phyloP scores from a whole-genome alignment of 1,140 invertebrate genomes.

The honey bee (Apis mellifera) region Amel_HAv3.1 CM009931.2:729001-729500 shows the following conservation, averaged over 20 bases:
- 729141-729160: background rate
- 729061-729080: background rate
- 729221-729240: background rate
- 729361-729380: background rate
- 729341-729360: background rate
- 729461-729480: conserved; percentile 13
- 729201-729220: background rate
- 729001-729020: too few species aligned
- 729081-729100: background rate
- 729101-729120: background rate
- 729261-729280: conserved; percentile 1
- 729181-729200: background rate
- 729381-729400: conserved; percentile 13
- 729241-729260: background rate
- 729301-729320: background rate
- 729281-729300: background rate
- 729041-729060: background rate
- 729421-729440: background rate
- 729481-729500: conserved; percentile 1
- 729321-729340: background rate
- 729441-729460: background rate
- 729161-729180: background rate
- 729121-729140: background rate
- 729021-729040: background rate
- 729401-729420: conserved; percentile 28